These are phyloP conservation scores for Cnemophilus loriae DNA, from an alignment of 2,113 vertebrate species.

Conservation along the genomic window DNA sequence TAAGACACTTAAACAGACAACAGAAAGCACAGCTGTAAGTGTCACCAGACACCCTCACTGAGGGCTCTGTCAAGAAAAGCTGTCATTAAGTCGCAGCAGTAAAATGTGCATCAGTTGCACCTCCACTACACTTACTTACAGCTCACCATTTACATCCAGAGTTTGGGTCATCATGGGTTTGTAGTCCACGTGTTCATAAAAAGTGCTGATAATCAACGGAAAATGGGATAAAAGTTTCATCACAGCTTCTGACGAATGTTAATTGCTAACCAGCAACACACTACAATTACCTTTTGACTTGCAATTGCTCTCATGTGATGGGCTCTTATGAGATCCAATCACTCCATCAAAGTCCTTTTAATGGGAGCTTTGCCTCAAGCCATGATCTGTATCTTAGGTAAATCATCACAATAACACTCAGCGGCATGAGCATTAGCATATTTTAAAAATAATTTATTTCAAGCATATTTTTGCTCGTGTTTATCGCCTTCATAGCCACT, in stretches of 20 bases:
- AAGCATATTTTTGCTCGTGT: not conserved
- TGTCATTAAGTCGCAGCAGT: not conserved
- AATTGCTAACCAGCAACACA: not conserved
- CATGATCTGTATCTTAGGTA: not conserved
- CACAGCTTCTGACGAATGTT: not conserved
- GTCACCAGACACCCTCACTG: not conserved
- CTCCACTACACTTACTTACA: not conserved
- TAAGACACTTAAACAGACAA: not conserved
- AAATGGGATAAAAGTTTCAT: not conserved
- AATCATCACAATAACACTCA: not conserved
- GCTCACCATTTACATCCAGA: not conserved
- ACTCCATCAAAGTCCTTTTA: not conserved
- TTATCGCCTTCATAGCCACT: not conserved
- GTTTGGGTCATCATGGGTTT: not conserved
- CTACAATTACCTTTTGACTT: not conserved
- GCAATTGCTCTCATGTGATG: not conserved
- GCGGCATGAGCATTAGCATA: fast-evolving
- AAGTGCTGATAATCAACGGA: not conserved
- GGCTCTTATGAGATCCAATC: not conserved
- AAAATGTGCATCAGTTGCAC: not conserved
- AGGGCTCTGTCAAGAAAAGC: not conserved
- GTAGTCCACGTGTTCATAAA: not conserved
- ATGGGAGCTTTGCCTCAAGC: not conserved
- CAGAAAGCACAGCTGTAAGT: not conserved
- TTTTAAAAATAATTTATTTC: not conserved